These are phyloP conservation scores for Teinopalpus imperialis DNA, from an alignment of 2,888 invertebrate genomes.

Conservation along the genomic window DNA sequence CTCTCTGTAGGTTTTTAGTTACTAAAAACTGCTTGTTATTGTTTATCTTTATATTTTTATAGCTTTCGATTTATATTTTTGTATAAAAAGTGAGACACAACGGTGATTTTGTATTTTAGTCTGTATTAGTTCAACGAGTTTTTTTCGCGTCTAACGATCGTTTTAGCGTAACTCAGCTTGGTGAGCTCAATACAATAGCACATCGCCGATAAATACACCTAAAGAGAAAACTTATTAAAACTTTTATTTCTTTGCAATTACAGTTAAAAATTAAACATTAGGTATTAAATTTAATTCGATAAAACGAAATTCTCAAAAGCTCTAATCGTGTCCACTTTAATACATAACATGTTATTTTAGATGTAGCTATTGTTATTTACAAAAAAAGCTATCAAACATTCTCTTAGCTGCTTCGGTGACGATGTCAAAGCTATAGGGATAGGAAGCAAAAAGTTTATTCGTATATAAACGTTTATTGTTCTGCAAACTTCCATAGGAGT, in stretches of 20 bases:
- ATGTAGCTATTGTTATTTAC: slow-evolving; percentile 1
- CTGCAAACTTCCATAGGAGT: slow-evolving; percentile 19
- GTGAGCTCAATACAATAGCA: too few relatives aligned
- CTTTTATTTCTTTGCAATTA: too few relatives aligned
- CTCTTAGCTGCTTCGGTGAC: slow-evolving; percentile 9
- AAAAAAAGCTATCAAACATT: background rate
- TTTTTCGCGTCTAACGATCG: slow-evolving; percentile 14
- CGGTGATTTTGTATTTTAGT: slow-evolving; percentile 2
- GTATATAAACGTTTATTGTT: slow-evolving; percentile 17
- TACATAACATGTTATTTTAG: slow-evolving; percentile 5
- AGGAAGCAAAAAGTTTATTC: slow-evolving; percentile 7
- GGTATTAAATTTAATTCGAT: too few relatives aligned
- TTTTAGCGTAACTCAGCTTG: slow-evolving; percentile 9
- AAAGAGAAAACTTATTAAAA: too few relatives aligned
- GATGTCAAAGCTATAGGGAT: slow-evolving; percentile 10
- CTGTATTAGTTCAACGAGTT: slow-evolving; percentile 8
- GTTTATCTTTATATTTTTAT: slow-evolving; percentile 1
- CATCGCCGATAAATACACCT: too few relatives aligned
- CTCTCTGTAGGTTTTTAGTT: background rate
- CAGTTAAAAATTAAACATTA: too few relatives aligned
- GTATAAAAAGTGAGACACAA: background rate
- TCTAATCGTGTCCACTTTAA: too few relatives aligned
- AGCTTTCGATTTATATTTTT: slow-evolving; percentile 1
- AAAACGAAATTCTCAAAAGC: too few relatives aligned
- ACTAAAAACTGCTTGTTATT: background rate